Evolutionary conservation across 2,888 invertebrate genomes (phyloP).

Genomic region (Scaptomyza flava): DNA sequence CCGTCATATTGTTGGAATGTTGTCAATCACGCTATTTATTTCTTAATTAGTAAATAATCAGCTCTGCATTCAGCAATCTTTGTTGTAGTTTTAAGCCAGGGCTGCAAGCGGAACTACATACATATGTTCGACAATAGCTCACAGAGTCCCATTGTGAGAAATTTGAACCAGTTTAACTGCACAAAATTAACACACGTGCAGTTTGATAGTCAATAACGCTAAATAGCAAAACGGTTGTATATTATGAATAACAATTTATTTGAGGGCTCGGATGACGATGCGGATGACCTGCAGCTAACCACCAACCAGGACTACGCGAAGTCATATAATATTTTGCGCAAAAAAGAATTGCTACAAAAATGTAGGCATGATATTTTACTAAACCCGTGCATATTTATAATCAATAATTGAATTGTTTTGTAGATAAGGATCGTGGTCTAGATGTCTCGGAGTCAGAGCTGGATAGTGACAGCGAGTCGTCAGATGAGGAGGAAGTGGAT

Average conservation of each 20-base stretch:
- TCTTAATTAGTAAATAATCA: constrained; percentile 26
- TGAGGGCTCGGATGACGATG: constrained; percentile 85
- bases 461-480: constrained; percentile 78
- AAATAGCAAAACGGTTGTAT: not conserved
- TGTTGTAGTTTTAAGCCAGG: constrained; percentile 38
- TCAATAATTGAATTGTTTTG: constrained; percentile 15
- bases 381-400: not conserved
- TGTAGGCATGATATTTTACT: constrained; percentile 84
- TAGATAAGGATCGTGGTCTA: constrained; percentile 81
- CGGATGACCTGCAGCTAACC: constrained; percentile 85
- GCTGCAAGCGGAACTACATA: constrained; percentile 21
- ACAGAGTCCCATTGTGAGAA: not conserved
- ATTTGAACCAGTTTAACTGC: constrained; percentile 23
- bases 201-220: constrained; percentile 17
- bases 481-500: constrained; percentile 79
- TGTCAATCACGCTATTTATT: constrained; percentile 11
- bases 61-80: constrained; percentile 36
- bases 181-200: constrained; percentile 38
- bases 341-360: constrained; percentile 94
- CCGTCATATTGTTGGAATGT: constrained; percentile 67
- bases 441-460: constrained; percentile 77
- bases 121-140: constrained; percentile 3
- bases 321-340: constrained; percentile 92
- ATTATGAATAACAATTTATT: constrained; percentile 76
- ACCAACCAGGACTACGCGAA: constrained; percentile 93